phyloP scores from a whole-genome alignment of 2,113 vertebrate genomes.

The Bolborhynchus lineola region DNA sequence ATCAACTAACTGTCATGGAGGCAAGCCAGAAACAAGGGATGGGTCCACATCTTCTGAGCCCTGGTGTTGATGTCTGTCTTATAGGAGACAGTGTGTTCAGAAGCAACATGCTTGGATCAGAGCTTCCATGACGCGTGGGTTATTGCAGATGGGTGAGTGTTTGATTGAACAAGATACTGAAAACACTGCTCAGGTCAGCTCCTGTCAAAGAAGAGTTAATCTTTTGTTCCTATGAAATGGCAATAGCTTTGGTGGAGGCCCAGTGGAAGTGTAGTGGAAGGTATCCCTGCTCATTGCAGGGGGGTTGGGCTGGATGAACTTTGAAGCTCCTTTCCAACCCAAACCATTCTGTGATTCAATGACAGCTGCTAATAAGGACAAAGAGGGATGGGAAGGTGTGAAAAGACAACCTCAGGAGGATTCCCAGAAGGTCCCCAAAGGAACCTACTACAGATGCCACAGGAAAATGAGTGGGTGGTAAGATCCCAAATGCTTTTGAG shows the following conservation, averaged over 20 bases:
- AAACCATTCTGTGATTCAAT: background rate
- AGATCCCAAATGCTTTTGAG: background rate
- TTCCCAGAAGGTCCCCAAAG: background rate
- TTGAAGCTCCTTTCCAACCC: background rate
- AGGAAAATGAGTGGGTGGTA: background rate
- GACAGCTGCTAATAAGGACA: background rate
- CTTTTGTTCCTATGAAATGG: background rate
- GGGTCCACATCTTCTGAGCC: background rate
- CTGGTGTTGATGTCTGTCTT: background rate
- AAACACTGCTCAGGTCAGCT: background rate
- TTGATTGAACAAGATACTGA: background rate
- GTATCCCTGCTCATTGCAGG: background rate
- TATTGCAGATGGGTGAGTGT: background rate
- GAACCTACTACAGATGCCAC: background rate
- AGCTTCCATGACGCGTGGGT: accelerated
- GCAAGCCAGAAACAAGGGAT: background rate
- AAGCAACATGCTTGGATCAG: background rate
- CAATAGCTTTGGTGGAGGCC: background rate
- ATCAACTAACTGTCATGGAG: background rate
- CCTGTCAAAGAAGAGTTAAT: background rate
- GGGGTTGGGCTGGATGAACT: background rate
- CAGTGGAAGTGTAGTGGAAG: background rate
- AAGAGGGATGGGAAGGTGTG: background rate
- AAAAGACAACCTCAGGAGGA: background rate
- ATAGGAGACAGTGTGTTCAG: background rate